Conservation (phyloP, 1,140 invertebrate species). For the Monochamus saltuarius region DNA sequence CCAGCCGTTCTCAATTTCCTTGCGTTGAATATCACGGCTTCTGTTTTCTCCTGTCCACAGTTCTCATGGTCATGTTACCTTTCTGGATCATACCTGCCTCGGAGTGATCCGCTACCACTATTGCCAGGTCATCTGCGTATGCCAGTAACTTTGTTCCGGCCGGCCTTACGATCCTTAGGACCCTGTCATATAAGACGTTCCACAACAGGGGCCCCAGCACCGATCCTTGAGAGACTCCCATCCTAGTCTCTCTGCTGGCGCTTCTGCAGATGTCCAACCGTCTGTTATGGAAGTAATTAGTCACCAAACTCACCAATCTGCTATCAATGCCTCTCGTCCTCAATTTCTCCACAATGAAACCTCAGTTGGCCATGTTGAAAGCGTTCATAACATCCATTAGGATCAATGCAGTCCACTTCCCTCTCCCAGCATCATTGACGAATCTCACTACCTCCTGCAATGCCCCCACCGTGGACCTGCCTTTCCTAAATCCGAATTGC, state of each 20-base stretch:
- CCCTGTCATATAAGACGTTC: conserved; percentile 40
- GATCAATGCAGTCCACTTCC: conserved; percentile 11
- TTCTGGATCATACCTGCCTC: neutral
- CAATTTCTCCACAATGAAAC: conserved; percentile 15
- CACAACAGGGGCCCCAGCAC: conserved; percentile 43
- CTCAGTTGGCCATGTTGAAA: conserved; percentile 28
- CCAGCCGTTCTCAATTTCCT: too few species aligned
- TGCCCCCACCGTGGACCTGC: conserved; percentile 31
- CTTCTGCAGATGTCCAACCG: neutral
- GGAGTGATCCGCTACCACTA: conserved; percentile 2
- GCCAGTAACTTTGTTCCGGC: conserved; percentile 8
- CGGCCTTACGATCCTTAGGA: conserved; percentile 27
- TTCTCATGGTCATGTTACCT: neutral
- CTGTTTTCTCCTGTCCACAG: neutral
- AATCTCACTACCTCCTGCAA: neutral
- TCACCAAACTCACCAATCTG: conserved; percentile 23
- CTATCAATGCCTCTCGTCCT: conserved; percentile 3
- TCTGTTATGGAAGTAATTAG: conserved; percentile 27
- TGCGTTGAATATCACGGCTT: too few species aligned
- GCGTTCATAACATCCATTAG: conserved; percentile 31
- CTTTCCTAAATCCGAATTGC: conserved; percentile 32
- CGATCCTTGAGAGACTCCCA: conserved; percentile 36
- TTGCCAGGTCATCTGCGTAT: conserved; percentile 28
- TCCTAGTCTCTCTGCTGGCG: neutral
- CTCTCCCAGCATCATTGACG: too few species aligned